Evolutionary conservation across 1,140 invertebrate species (phyloP).

Genomic region (Akabosia matsudoensis): DNA sequence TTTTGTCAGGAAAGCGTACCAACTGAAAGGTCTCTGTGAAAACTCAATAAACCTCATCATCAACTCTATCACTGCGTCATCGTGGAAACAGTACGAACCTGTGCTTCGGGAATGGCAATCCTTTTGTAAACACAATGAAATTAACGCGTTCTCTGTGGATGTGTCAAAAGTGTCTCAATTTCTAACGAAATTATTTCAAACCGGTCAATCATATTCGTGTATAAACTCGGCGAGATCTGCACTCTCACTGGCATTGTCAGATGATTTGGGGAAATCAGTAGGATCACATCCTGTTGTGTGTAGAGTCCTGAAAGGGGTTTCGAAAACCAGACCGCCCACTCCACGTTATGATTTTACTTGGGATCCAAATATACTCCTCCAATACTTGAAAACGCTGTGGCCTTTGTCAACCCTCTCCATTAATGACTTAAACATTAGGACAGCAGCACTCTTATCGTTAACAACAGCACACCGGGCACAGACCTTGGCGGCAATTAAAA

Average conservation of each 20-base stretch:
- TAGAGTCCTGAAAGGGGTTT: not conserved
- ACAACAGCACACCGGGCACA: not conserved
- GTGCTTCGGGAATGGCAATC: not conserved
- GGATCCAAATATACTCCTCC: not conserved
- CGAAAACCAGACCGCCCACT: not conserved
- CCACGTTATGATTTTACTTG: not conserved
- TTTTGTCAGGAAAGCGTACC: not conserved
- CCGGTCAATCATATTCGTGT: not conserved
- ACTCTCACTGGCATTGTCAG: not conserved
- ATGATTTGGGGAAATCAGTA: not conserved
- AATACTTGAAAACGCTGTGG: not conserved
- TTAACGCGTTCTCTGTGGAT: not conserved
- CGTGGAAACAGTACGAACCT: not conserved
- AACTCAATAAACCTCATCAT: not conserved
- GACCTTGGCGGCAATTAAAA: not conserved
- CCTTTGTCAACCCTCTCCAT: not conserved
- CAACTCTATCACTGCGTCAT: not conserved
- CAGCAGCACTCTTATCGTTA: not conserved
- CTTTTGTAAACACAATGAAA: not conserved
- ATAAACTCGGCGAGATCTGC: not conserved
- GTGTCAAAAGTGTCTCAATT: not conserved
- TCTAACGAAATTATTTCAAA: not conserved
- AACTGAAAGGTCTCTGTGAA: not conserved
- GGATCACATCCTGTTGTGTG: not conserved
- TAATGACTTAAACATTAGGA: not conserved